phyloP scores from a whole-genome alignment of 2,888 invertebrate genomes.

The Agrilus biguttatus region DNA sequence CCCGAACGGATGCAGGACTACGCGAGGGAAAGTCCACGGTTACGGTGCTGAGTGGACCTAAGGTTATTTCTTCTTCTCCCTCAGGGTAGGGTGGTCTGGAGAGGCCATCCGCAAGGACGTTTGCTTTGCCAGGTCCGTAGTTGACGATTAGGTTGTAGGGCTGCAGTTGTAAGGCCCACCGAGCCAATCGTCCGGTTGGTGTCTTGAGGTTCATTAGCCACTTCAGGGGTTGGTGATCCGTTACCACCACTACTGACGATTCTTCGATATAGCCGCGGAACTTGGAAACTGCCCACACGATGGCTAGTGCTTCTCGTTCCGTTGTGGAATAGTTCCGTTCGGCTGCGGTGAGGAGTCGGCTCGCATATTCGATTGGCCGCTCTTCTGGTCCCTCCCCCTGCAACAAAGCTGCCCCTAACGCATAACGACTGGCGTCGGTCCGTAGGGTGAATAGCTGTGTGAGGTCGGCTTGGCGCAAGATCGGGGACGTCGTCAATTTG shows the following conservation, averaged over 20 bases:
- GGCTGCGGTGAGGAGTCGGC: conserved; percentile 6
- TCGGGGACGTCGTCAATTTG: conserved; percentile 8
- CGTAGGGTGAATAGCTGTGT: conserved; percentile 12
- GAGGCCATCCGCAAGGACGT: conserved; percentile 24
- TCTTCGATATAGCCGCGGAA: conserved; percentile 28
- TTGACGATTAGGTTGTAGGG: conserved; percentile 20
- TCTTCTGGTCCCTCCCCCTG: conserved; percentile 9
- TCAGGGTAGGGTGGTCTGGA: conserved; percentile 12
- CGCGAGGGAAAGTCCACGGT: too few species aligned
- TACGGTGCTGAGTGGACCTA: neutral
- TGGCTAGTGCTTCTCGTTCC: conserved; percentile 13
- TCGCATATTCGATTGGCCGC: conserved; percentile 8
- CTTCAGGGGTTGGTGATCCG: conserved; percentile 32
- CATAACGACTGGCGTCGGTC: conserved; percentile 7
- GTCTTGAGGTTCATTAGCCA: conserved; percentile 27
- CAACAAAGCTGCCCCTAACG: conserved; percentile 5
- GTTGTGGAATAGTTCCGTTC: conserved; percentile 14
- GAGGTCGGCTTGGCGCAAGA: conserved; percentile 13
- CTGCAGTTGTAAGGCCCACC: conserved; percentile 28
- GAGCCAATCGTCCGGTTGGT: conserved; percentile 22
- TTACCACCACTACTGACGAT: conserved; percentile 20
- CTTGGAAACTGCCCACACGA: conserved; percentile 21
- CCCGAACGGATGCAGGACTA: too few species aligned
- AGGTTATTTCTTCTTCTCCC: neutral
- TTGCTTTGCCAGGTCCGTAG: conserved; percentile 22